These are phyloP conservation scores for Apoderus coryli DNA, from an alignment of 2,888 invertebrate genomes.

Conservation along the genomic window DNA sequence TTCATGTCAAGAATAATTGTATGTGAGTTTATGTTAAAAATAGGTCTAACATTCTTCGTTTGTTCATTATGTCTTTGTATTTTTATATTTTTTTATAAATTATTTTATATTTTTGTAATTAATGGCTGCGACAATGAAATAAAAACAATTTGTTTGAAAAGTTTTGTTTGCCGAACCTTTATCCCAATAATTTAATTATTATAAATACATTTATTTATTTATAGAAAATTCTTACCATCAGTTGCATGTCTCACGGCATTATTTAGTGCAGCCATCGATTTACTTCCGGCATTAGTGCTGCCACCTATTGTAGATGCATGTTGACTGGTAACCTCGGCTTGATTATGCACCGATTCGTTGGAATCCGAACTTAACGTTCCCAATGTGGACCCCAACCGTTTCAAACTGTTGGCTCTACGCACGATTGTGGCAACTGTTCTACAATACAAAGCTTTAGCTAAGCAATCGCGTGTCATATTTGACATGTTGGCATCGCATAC, in stretches of 20 bases:
- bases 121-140: no score
- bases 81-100: no score
- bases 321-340: slow-evolving; percentile 66
- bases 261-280: slow-evolving; percentile 83
- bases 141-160: no score
- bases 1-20: no score
- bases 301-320: slow-evolving; percentile 70
- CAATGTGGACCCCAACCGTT: slow-evolving; percentile 68
- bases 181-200: no score
- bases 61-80: no score
- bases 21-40: no score
- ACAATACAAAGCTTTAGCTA: slow-evolving; percentile 86
- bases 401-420: slow-evolving; percentile 80
- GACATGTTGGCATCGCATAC: slow-evolving; percentile 77
- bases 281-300: slow-evolving; percentile 51
- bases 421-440: slow-evolving; percentile 90
- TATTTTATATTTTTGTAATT: no score
- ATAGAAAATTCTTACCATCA: no score
- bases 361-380: slow-evolving; percentile 80
- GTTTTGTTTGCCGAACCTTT: no score
- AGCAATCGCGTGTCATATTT: slow-evolving; percentile 73
- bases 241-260: slow-evolving; percentile 87
- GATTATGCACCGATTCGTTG: slow-evolving; percentile 82
- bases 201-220: no score
- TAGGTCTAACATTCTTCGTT: no score